phyloP scores from a whole-genome alignment of 1,140 invertebrate genomes.

The Myzus persicae region DNA sequence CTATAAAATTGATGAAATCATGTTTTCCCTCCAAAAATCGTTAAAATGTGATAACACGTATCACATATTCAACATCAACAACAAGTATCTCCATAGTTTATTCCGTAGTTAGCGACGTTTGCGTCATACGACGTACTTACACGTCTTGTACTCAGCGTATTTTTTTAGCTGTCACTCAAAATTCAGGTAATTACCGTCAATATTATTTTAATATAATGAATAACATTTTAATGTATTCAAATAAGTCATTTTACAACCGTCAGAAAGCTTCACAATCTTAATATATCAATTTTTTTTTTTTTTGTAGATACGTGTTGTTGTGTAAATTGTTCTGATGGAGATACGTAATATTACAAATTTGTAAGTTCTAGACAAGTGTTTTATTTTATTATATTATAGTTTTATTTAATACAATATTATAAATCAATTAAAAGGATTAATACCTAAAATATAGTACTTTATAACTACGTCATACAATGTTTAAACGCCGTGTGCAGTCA shows the following conservation, averaged over 20 bases:
- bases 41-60: conserved; percentile 17
- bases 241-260: not conserved
- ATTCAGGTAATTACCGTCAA: not conserved
- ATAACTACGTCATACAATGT: no score
- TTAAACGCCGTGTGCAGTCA: no score
- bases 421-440: no score
- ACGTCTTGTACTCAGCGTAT: not conserved
- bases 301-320: conserved; percentile 2
- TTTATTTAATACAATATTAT: no score
- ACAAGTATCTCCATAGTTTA: conserved; percentile 5
- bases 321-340: not conserved
- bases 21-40: conserved; percentile 15
- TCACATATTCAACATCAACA: conserved; percentile 33
- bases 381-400: not conserved
- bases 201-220: not conserved
- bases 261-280: not conserved
- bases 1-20: not conserved
- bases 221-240: not conserved
- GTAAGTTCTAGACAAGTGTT: no score
- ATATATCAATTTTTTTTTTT: not conserved
- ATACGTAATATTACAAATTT: not conserved
- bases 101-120: not conserved
- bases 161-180: not conserved
- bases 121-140: no score
- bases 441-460: no score